Evolutionary conservation across 2,888 invertebrate genomes (phyloP), one percentile per base, ranked within the genome.

Genomic region (Hyposoter didymator): DNA sequence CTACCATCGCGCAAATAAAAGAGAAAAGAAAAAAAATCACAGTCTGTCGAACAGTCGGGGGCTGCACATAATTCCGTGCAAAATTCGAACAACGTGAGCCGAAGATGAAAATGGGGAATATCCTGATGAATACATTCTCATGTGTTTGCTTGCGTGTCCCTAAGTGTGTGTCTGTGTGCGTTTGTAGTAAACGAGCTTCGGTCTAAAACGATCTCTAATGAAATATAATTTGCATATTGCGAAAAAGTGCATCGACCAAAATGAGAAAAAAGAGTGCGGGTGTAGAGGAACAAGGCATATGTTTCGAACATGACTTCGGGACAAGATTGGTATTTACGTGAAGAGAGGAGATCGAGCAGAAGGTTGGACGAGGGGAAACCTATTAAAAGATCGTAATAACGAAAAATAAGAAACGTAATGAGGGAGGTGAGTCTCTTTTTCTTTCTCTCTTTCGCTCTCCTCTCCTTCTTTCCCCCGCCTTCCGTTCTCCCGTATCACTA

Each of bases 371-470:
- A 49, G 83, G 67, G 70, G 73, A 70, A 84, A 81, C 82, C 87
- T 88, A 90, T 89, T 90, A 90, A 90, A 90, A 89, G 88, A 90
- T 90, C 87, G 87, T 90, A 89, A 88, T 88, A 86, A 87, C 82
- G 84, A 86, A 86, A 86, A 88, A 87, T 81, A 87, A 87, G 84
- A 80, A 87, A 87, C 80, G 86, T 79, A 87, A 87, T 89, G 87
- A 87, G 88, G 86, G 82, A 86, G 87, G 89, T 86, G 87, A 76
- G 88, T 84, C 85, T 82, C 88, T 79, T 70, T 75, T 76, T 52
- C 74, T 69, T 45, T 75, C 70, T 59, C 52, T 59, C 52, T 43
- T 59, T 76, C 64, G 55, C 73, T 64, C 45, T 45, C 59, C 28
- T 64, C 59, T 49, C 17, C 28, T 45, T 47, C 39, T 47, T 55